These are phyloP conservation scores for Priocnemis perturbator DNA, from an alignment of 2,888 invertebrate genomes.

Conservation along the genomic window DNA sequence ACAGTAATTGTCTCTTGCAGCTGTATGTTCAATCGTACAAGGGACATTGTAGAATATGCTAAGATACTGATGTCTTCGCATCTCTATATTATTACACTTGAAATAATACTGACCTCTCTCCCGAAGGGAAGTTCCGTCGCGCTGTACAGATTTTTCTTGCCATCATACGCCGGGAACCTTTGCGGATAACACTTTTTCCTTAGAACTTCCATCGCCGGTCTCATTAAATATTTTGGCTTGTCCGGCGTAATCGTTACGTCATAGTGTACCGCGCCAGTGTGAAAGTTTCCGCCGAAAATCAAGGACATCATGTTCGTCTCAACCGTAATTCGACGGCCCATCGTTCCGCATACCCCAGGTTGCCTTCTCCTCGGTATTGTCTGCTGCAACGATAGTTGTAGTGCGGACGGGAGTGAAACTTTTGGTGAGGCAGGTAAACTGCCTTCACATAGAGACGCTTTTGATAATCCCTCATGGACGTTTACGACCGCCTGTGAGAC, in stretches of 20 bases:
- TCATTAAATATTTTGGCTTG: conserved; percentile 80
- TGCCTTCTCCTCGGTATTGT: conserved; percentile 59
- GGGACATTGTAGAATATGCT: no score
- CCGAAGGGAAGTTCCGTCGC: conserved; percentile 74
- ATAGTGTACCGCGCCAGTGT: conserved; percentile 82
- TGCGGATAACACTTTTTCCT: conserved; percentile 72
- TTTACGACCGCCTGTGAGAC: neutral
- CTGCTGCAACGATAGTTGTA: neutral
- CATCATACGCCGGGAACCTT: conserved; percentile 83
- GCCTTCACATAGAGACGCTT: neutral
- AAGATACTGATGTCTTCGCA: neutral
- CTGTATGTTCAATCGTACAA: no score
- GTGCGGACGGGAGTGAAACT: neutral
- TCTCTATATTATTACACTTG: neutral
- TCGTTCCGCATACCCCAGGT: conserved; percentile 63
- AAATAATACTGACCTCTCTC: conserved; percentile 60
- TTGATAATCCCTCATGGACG: neutral
- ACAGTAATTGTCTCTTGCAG: neutral
- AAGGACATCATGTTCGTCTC: conserved; percentile 82
- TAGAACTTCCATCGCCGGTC: conserved; percentile 75
- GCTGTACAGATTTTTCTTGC: conserved; percentile 82
- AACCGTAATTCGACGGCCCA: conserved; percentile 76
- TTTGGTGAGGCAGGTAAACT: neutral
- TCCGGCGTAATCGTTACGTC: conserved; percentile 86
- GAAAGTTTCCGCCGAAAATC: conserved; percentile 75